Base-by-base conservation (phyloP, 2,888 invertebrate species). In the Hypselothyrea guttata region DNA sequence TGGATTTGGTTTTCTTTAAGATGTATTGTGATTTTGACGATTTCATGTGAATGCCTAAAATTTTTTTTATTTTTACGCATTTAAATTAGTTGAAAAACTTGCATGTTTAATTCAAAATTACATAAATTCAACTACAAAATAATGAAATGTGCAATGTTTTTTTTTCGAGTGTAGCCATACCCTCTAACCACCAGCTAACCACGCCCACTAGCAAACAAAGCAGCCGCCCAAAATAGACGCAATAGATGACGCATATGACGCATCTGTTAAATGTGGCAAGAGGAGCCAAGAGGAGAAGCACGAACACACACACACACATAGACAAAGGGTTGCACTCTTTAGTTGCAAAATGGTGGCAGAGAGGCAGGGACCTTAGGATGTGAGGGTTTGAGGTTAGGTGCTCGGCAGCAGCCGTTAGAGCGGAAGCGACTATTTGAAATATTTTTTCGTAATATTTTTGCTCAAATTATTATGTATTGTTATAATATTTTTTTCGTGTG, bases 381-480 rank as follows among this genome's bases (percentile, higher is more conserved):
- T n/a, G n/a, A n/a, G n/a, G n/a, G n/a, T n/a, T n/a, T n/a, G n/a
- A n/a, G n/a, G n/a, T n/a, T 8, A n/a, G 22, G n/a, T 9, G 38
- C n/a, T 18, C n/a, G 15, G 33, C 34, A 53, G 38, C 33, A 58
- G 38, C 71, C 74, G 64, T 71, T 70, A 68, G 65, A 63, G 75
- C 72, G 65, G 73, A 77, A 78, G 65, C 61, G 85, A 83, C 83
- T 84, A 85, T 81, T 85, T 85, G 59, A 85, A 83, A 83, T 82
- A 73, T 75, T 78, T 76, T 82, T 84, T 71, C 67, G 84, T 65
- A 62, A 75, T 76, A 71, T 81, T 81, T 84, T 72, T 77, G 58
- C 83, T 73, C 81, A 83, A 81, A 81, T 85, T 79, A 81, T 81
- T 81, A 71, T 78, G 78, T 84, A 84, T 81, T 82, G 73, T 84